Percentiles rank a stretch among this genome's conserved stretches.
These are phyloP conservation scores for Gulo gulo DNA, from an alignment of 2,113 vertebrate genomes.

Conservation along the genomic window DNA sequence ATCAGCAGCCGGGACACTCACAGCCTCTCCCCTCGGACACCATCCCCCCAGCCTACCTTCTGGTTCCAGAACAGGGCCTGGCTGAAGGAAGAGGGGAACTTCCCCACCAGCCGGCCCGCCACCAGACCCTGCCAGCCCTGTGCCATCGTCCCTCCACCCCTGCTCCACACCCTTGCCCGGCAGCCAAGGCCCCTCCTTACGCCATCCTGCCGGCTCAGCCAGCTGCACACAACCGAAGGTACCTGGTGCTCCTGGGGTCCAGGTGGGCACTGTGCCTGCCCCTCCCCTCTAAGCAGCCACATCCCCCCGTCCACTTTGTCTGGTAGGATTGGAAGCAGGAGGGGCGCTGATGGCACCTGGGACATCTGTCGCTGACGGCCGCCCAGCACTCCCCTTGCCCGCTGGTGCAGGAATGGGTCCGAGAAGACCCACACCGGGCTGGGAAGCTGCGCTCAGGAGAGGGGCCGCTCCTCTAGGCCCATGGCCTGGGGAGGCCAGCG, in stretches of 20 bases:
- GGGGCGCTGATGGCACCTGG: accelerated
- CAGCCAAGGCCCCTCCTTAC: accelerated
- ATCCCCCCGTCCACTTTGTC: not conserved
- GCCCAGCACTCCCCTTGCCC: not conserved
- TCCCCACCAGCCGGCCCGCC: accelerated
- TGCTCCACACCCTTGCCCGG: not conserved
- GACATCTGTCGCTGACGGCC: accelerated
- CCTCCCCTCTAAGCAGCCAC: not conserved
- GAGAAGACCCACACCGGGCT: not conserved
- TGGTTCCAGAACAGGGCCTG: accelerated
- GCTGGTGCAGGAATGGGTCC: not conserved
- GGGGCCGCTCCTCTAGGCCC: not conserved
- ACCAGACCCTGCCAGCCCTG: accelerated
- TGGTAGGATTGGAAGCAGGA: not conserved
- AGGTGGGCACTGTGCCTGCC: not conserved
- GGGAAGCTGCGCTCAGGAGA: not conserved
- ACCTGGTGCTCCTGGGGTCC: not conserved
- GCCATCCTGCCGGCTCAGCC: not conserved
- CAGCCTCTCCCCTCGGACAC: not conserved
- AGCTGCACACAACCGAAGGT: not conserved
- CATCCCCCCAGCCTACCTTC: not conserved
- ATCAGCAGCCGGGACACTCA: not conserved
- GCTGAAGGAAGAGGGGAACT: not conserved
- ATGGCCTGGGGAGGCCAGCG: not conserved
- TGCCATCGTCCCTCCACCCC: not conserved